These are phyloP conservation scores for Geothlypis trichas DNA, from an alignment of 2,113 vertebrate genomes.

Conservation along the genomic window DNA sequence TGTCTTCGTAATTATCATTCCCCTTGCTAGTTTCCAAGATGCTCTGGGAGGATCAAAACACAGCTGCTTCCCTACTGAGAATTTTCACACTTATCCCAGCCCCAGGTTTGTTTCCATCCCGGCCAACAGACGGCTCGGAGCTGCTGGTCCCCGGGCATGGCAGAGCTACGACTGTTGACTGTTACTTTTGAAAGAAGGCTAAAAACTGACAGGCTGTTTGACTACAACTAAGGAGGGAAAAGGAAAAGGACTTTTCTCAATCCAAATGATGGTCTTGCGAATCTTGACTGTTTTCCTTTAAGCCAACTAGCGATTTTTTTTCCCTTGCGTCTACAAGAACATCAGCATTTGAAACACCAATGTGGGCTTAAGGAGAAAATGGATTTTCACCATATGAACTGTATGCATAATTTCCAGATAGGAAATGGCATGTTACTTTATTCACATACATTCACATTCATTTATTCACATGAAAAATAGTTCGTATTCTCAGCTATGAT, in stretches of 20 bases:
- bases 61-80: slow-evolving; percentile 64
- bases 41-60: slow-evolving; percentile 63
- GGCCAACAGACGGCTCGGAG: slow-evolving; percentile 56
- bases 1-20: slow-evolving; percentile 40
- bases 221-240: slow-evolving; percentile 47
- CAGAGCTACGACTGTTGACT: slow-evolving; percentile 59
- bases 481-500: slow-evolving; percentile 67
- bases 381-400: slow-evolving; percentile 69
- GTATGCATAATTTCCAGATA: slow-evolving; percentile 69
- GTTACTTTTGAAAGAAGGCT: slow-evolving; percentile 54
- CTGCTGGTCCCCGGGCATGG: slow-evolving; percentile 60
- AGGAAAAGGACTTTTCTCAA: slow-evolving; percentile 12
- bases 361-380: slow-evolving; percentile 55
- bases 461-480: slow-evolving; percentile 69
- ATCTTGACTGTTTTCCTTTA: slow-evolving; percentile 50
- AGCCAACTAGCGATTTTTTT: neutral
- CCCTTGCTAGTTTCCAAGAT: slow-evolving; percentile 64
- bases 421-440: slow-evolving; percentile 71
- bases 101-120: slow-evolving; percentile 62
- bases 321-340: neutral
- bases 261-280: slow-evolving; percentile 49
- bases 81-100: slow-evolving; percentile 64
- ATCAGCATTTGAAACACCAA: slow-evolving; percentile 57
- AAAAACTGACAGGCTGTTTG: slow-evolving; percentile 69
- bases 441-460: slow-evolving; percentile 70